phyloP scores from a whole-genome alignment of 2,888 invertebrate species.

The Idaea straminata region DNA sequence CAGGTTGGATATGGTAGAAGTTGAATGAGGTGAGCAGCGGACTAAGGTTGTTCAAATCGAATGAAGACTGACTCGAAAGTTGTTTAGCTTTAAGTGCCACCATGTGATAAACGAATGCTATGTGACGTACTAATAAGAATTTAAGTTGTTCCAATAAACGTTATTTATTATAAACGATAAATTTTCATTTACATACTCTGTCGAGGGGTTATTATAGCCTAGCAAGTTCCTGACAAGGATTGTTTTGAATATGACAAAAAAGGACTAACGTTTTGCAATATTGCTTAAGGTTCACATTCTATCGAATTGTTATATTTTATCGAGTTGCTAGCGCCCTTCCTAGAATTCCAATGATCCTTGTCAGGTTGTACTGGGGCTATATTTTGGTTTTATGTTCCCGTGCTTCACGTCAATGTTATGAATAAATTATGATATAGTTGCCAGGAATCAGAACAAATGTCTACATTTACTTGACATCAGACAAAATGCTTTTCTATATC shows the following conservation, averaged over 20 bases:
- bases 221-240: background rate
- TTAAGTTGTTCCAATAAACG: slow-evolving; percentile 62
- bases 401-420: slow-evolving; percentile 36
- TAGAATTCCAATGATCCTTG: background rate
- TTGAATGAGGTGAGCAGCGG: slow-evolving; percentile 42
- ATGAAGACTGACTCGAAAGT: slow-evolving; percentile 56
- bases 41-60: slow-evolving; percentile 22
- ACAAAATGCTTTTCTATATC: background rate
- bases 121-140: slow-evolving; percentile 29
- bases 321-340: background rate
- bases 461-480: slow-evolving; percentile 9
- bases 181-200: slow-evolving; percentile 37
- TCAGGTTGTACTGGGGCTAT: slow-evolving; percentile 26
- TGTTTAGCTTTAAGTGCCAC: background rate
- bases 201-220: slow-evolving; percentile 5
- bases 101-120: slow-evolving; percentile 2
- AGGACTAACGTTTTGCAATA: too few relatives aligned
- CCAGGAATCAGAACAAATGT: slow-evolving; percentile 23
- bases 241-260: background rate
- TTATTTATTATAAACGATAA: slow-evolving; percentile 60
- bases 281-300: too few relatives aligned
- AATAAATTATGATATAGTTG: slow-evolving; percentile 37
- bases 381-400: slow-evolving; percentile 37
- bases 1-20: slow-evolving; percentile 52
- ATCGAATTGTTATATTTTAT: background rate